Base-by-base conservation (phyloP, 2,888 invertebrate genomes). In the Drosophila longiperda region DNA sequence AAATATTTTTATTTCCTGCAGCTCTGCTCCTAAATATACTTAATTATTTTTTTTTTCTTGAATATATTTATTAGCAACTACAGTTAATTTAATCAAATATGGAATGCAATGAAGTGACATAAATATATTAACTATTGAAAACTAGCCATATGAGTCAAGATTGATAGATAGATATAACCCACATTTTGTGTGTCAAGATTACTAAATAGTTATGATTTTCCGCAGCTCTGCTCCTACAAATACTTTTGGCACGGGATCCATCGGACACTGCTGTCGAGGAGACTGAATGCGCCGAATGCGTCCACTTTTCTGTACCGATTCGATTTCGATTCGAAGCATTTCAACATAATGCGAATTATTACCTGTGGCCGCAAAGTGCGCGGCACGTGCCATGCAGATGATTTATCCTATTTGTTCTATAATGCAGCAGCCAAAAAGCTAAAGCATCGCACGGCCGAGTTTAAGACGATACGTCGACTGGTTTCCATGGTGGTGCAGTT, bases 241-340 rank as follows among this genome's bases (percentile, higher is more conserved):
- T 90, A 89, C 45, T 93, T 93, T 66, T 93, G 93, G 93, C 93
- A 93, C 67, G 92, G 91, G 68, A 92, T 93, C 38, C 92, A 93
- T 63, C 86, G 93, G 15, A 92, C 92, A 0, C 29, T 92, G 48
- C 77, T 91, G 17, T 92, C 93, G 9, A 90, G 93, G 1, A 66
- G 84, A 0, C 73, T 90, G 45, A 71, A 92, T 66, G 89, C 91
- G 15, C 80, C 92, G 9, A 77, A 61, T n/a, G 91, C 91, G 1
- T 89, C 92, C 20, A 93, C 93, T 4, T 93, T 88, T 67, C 82
- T 93, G 4, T 93, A 93, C 73, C 91, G 93, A 36, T 93, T 93
- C 65, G 92, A 92, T 68, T 92, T 93, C 69, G 93, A 93, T 75
- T 93, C 93, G 3, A 91, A 92, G 69, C 85, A 92, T 77, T 93